These are phyloP conservation scores for Lasaia peninsularis DNA, from an alignment of 1,140 invertebrate genomes.

Conservation along the genomic window DNA sequence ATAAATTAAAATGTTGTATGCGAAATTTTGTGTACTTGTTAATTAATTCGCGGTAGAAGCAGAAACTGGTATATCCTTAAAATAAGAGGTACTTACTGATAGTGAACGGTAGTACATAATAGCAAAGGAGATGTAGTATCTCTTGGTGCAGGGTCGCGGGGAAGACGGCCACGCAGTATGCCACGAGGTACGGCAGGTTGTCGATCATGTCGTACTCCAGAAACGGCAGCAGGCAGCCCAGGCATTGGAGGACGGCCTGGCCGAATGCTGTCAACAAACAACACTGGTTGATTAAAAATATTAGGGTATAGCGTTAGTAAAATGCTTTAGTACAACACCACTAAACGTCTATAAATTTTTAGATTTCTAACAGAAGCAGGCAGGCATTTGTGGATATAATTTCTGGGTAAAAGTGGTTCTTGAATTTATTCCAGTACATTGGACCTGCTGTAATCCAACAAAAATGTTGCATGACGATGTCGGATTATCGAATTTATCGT, in stretches of 20 bases:
- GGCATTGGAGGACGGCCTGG: conserved; percentile 91
- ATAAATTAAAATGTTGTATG: background rate
- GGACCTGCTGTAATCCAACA: too few species aligned
- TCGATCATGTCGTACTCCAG: conserved; percentile 97
- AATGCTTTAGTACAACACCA: too few species aligned
- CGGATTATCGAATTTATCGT: too few species aligned
- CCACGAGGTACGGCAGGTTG: conserved; percentile 95
- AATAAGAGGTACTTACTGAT: conserved; percentile 84
- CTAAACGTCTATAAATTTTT: too few species aligned
- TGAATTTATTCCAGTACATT: too few species aligned
- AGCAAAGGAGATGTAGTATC: conserved; percentile 96
- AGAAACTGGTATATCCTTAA: background rate
- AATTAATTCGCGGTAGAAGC: background rate
- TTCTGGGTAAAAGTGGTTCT: too few species aligned
- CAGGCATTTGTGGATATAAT: too few species aligned
- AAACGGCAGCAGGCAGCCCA: conserved; percentile 96
- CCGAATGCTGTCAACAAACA: conserved; percentile 87
- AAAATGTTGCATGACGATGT: too few species aligned
- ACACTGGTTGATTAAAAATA: background rate
- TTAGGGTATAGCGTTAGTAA: too few species aligned
- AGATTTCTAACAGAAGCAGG: too few species aligned
- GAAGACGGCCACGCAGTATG: conserved; percentile 94
- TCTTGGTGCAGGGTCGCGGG: conserved; percentile 95
- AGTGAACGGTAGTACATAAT: conserved; percentile 97
- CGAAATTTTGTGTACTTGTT: background rate